Conservation (phyloP, 2,888 invertebrate species). For the Scrobipalpa costella region DNA sequence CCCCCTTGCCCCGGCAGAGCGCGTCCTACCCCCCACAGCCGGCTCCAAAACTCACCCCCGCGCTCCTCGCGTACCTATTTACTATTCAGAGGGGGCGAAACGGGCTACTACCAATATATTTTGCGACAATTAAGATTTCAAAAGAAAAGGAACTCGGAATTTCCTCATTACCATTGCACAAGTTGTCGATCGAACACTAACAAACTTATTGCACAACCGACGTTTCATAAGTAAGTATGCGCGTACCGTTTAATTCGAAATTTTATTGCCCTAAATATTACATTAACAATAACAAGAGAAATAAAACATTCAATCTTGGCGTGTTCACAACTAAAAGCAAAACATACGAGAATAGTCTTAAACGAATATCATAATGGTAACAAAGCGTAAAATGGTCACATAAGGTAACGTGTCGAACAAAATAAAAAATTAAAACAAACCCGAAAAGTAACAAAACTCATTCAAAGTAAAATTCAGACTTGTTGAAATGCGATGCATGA, state of each 20-base stretch:
- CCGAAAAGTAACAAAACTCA: constrained; percentile 57
- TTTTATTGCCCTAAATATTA: constrained; percentile 28
- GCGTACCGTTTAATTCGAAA: constrained; percentile 25
- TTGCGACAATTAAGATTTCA: constrained; percentile 77
- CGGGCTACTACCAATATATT: constrained; percentile 73
- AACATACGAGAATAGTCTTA: constrained; percentile 36
- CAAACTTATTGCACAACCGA: constrained; percentile 51
- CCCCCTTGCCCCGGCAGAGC: constrained; percentile 36
- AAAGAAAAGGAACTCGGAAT: constrained; percentile 63
- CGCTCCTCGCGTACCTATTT: constrained; percentile 65
- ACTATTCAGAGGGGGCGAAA: constrained; percentile 76
- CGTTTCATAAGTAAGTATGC: constrained; percentile 51
- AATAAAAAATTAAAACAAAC: constrained; percentile 56
- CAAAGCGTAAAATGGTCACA: constrained; percentile 61
- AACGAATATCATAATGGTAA: constrained; percentile 66
- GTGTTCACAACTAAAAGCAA: constrained; percentile 17
- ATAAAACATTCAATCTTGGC: constrained; percentile 31
- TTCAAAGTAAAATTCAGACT: constrained; percentile 59
- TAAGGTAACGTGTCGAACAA: constrained; percentile 62
- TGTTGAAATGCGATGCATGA: constrained; percentile 64
- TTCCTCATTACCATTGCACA: constrained; percentile 59
- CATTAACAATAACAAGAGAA: constrained; percentile 48
- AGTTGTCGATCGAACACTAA: constrained; percentile 48
- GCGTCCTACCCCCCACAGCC: constrained; percentile 35
- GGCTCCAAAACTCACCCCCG: constrained; percentile 38